Evolutionary conservation across 1,140 invertebrate genomes (phyloP), one percentile per base, ranked within the genome.

Genomic region (Drosophila sp.): DNA sequence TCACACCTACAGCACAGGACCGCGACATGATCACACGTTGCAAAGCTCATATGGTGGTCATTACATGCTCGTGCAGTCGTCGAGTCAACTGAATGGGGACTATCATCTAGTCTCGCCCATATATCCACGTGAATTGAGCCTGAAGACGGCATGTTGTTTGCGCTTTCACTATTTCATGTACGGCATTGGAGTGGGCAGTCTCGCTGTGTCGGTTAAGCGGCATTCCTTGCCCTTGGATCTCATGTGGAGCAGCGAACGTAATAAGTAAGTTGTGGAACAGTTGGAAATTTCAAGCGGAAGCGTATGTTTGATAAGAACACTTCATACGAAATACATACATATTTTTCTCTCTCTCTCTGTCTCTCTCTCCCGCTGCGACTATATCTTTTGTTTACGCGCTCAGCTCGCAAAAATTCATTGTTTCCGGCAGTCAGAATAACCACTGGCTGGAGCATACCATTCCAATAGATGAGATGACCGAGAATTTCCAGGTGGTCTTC

Each of bases 91-190:
- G 4, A n/a, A 7, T 23, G 72, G 73, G 0, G 60, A 27, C 23
- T 58, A 76, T 29, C 73, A 79, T 7, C 30, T 92, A 0, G 4
- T 82, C 0, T 92, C 91, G 6, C 91, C 91, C 8, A 76, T 89
- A 5, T 92, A 92, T 60, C 25, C 71, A 1, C 62, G 65, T 1
- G 57, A 41, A 0, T 40, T 91, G 4, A 91, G 78, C 41, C 60
- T 91, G 8, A 87, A 79, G 60, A 90, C 86, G 0, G 79, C 75
- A 10, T 92, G 91, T 62, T 92, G 91, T 29, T 92, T 92, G 44
- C 72, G 71, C 11, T 90, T 92, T 29, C 78, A 85, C 30, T 92
- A 91, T 61, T 81, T 85, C 17, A 92, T 92, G 91, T 92, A 79
- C 25, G 91, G 91, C 4, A 30, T 35, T 1, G 87, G 76, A 10